phyloP scores from a whole-genome alignment of 2,888 invertebrate species.

The Erpobdella octoculata region DNA sequence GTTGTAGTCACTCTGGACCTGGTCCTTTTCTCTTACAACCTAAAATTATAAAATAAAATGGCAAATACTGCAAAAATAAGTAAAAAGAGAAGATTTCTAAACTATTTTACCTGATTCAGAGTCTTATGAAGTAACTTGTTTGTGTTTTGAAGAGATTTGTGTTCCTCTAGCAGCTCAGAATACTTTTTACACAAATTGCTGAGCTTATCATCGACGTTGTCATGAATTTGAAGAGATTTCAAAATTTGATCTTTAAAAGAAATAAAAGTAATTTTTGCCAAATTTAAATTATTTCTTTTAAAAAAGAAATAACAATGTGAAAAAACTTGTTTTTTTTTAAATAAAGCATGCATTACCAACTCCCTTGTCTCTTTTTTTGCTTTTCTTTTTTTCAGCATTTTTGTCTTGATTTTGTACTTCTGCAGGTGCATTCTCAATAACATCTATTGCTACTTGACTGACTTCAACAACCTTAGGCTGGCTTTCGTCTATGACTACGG shows the following conservation, averaged over 20 bases:
- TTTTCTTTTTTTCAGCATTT: constrained; percentile 27
- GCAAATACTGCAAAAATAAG: not conserved
- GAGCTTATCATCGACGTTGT: constrained; percentile 64
- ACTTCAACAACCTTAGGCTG: no score
- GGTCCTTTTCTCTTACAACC: constrained; percentile 63
- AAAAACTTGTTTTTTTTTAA: not conserved
- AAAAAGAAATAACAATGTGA: not conserved
- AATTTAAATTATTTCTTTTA: not conserved
- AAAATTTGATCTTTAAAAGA: constrained; percentile 58
- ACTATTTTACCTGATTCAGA: constrained; percentile 44
- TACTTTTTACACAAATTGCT: constrained; percentile 67
- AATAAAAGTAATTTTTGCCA: constrained; percentile 5
- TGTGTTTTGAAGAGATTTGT: constrained; percentile 50
- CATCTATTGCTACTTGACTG: no score
- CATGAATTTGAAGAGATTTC: constrained; percentile 54
- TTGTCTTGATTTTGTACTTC: not conserved
- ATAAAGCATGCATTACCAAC: constrained; percentile 29
- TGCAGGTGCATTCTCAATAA: no score
- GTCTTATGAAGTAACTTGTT: constrained; percentile 49
- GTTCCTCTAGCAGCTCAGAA: constrained; percentile 68
- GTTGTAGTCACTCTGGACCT: constrained; percentile 71
- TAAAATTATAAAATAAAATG: constrained; percentile 11
- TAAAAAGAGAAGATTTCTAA: not conserved
- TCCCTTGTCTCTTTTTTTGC: constrained; percentile 33
- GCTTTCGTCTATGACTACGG: no score